Evolutionary conservation across 2,888 invertebrate genomes (phyloP).

Genomic region (Ophion slaviceki): DNA sequence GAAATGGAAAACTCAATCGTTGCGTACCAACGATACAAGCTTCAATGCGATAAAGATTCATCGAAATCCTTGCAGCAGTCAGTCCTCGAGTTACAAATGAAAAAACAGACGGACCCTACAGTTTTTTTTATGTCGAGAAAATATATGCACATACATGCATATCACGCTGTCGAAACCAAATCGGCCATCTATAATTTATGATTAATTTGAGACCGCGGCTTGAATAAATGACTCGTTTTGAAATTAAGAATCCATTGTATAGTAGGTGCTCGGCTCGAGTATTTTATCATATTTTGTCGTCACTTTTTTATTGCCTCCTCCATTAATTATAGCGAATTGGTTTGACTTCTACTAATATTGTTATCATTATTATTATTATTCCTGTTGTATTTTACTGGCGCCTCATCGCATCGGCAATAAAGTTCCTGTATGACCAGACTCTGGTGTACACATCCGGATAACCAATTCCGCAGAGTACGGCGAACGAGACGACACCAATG

Average conservation of each 20-base stretch:
- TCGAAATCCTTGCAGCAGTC: no score
- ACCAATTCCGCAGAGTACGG: constrained; percentile 49
- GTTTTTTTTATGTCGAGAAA: no score
- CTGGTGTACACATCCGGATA: constrained; percentile 65
- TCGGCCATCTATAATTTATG: neutral
- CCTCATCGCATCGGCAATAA: constrained; percentile 29
- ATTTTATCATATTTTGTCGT: neutral
- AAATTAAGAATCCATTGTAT: neutral
- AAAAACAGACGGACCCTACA: no score
- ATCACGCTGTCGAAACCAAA: neutral
- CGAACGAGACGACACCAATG: constrained; percentile 66
- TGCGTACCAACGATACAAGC: no score
- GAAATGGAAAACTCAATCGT: no score
- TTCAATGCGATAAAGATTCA: no score
- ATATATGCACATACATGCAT: no score
- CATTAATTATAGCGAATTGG: neutral
- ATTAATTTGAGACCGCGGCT: neutral
- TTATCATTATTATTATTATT: constrained; percentile 2
- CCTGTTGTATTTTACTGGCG: neutral
- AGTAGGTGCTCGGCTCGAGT: neutral
- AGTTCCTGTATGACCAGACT: constrained; percentile 55
- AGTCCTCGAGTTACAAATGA: no score
- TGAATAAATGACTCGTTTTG: neutral
- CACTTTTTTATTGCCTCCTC: neutral
- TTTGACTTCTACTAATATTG: neutral